Evolutionary conservation across 1,140 invertebrate species (phyloP), one percentile per base, ranked within the genome.

Genomic region (Diabrotica virgifera): DNA sequence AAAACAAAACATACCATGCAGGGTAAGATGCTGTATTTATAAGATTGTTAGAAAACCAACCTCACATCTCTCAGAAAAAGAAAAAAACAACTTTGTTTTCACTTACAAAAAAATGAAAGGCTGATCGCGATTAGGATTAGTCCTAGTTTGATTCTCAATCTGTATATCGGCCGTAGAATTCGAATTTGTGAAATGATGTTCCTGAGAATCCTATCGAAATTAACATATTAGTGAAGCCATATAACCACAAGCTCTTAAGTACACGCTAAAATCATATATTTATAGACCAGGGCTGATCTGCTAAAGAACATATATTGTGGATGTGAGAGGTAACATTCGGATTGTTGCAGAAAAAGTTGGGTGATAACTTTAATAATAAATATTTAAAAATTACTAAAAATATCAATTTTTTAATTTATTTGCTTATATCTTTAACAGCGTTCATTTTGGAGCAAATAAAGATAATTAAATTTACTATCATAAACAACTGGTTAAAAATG

Each of bases 51-150:
- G 69, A 63, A 65, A 61, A 64, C 50, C 55, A 64, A 64, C 56
- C 52, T 64, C 38, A 12, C 58, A 50, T 11, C 14, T 55, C 14
- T 36, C 8, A 55, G 13, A 55, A 55, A 55, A 55, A 55, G 14
- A 24, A 55, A 55, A 14, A 11, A 14, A 55, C 6, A 55, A 55
- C 40, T 46, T 46, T n/a, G 51, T 36, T 12, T 54, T 24, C 60
- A 62, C 69, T 71, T 71, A 71, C 69, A 71, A 71, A 71, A 71
- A 71, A 68, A 71, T 65, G 69, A 71, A 71, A 71, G 68, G 69
- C 62, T 71, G 69, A 59, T 71, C 63, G 57, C 46, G 46, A 24
- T 46, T 59, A n/a, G n/a, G n/a, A 50, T 59, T 59, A 13, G 60
- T 53, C 59, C 52, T 52, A 10, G 24, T 57, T 35, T 62, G 59